Evolutionary conservation across 2,888 invertebrate species (phyloP), one percentile per base, ranked within the genome.

Genomic region (Lepeophtheirus nordmannii): DNA sequence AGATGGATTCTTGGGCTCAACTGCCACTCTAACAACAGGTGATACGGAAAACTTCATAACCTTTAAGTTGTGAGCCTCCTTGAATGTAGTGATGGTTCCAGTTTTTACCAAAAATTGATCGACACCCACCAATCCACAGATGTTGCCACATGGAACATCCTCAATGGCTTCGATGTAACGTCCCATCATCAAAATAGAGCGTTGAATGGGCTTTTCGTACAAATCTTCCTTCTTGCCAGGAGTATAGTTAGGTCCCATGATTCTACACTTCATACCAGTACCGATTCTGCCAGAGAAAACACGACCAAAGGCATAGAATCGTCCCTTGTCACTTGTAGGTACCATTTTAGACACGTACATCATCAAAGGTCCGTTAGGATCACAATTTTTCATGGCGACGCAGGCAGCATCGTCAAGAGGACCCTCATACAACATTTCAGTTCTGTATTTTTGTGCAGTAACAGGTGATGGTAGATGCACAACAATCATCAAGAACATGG

Each of bases 341-440:
- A 99, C 98, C 98, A 99, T 99, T 80, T 99, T 99, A 62, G 94
- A 94, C 71, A 99, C 83, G 83, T 99, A 99, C 98, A 99, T 99
- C 96, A 99, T 98, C 68, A 99, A 82, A 17, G 96, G 97, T 58
- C 88, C 98, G 71, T 91, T 87, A 14, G 97, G 87, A 78, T 99
- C 93, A 75, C 98, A 99, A 75, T 76, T 87, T 84, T 89, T 89
- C 73, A 88, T 85, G 78, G 88, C 90, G 70, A 90, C 71, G 71
- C 93, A 94, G 69, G 90, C 93, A 73, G 91, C 90, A 75, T 98
- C 97, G 75, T 97, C 96, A 69, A 84, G 84, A 67, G 97, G 96
- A 73, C 97, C 98, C 80, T 99, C 98, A 78, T 99, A 99, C 79
- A 99, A 80, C 89, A 97, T 88, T 80, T 98, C 97, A 89, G 93